phyloP scores from a whole-genome alignment of 2,113 vertebrate species.

The Oryzias woworae region DNA sequence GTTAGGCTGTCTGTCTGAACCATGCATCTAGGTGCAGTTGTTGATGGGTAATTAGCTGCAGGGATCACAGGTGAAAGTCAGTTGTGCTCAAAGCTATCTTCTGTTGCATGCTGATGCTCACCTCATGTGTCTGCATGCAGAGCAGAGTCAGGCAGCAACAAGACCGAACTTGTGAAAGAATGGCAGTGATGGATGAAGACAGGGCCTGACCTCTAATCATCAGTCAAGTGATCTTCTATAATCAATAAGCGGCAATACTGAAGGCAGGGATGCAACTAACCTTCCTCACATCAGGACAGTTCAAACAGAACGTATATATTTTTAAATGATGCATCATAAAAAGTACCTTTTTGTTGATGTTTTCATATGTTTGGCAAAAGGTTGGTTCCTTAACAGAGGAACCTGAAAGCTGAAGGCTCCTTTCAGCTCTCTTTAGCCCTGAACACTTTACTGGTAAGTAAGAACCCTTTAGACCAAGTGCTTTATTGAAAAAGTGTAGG shows the following conservation, averaged over 20 bases:
- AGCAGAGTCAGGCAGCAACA: slow-evolving; percentile 25
- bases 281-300: background rate
- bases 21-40: no score
- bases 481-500: no score
- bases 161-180: slow-evolving; percentile 15
- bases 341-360: no score
- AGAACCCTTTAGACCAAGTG: no score
- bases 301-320: no score
- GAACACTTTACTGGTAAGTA: no score
- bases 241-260: slow-evolving; percentile 47
- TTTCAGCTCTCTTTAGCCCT: no score
- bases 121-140: slow-evolving; percentile 27
- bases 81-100: slow-evolving; percentile 59
- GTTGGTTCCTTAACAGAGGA: no score
- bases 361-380: no score
- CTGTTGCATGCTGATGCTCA: slow-evolving; percentile 64
- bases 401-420: no score
- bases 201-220: slow-evolving; percentile 54
- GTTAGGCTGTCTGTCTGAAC: slow-evolving; percentile 12
- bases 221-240: slow-evolving; percentile 50
- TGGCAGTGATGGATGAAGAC: slow-evolving; percentile 61
- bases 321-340: no score
- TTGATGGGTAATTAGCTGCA: slow-evolving; percentile 59
- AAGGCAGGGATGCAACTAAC: slow-evolving; percentile 18
- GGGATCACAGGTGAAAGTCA: slow-evolving; percentile 52